phyloP scores from a whole-genome alignment of 2,888 invertebrate species.

The Isotomurus palustris region DNA sequence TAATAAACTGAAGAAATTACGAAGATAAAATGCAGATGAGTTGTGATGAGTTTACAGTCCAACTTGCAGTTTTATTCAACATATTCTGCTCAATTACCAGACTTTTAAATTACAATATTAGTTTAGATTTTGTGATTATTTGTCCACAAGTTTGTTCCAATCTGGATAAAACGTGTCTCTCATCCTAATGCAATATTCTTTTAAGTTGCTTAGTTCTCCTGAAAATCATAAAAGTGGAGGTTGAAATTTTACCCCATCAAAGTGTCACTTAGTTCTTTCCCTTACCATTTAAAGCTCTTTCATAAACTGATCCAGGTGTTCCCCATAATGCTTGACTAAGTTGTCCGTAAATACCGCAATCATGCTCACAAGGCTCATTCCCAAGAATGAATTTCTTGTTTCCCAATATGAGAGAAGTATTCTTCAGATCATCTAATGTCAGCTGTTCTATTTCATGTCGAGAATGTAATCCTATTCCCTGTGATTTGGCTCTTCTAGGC shows the following conservation, averaged over 20 bases:
- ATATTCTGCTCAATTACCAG: no score
- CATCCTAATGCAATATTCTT: conserved; percentile 34
- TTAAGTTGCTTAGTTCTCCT: conserved; percentile 29
- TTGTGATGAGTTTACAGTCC: no score
- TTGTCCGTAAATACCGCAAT: conserved; percentile 41
- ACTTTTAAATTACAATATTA: no score
- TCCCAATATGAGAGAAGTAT: conserved; percentile 33
- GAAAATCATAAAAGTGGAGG: no score
- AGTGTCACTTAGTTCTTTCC: no score
- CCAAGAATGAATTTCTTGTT: conserved; percentile 34
- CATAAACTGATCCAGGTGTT: conserved; percentile 43
- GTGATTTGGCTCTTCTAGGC: no score
- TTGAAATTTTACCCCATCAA: no score
- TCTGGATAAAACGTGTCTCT: conserved; percentile 30
- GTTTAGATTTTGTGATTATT: no score
- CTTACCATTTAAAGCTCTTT: conserved; percentile 27
- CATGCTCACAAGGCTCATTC: conserved; percentile 38
- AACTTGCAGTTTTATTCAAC: no score
- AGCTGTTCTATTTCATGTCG: conserved; percentile 27
- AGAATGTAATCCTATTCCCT: conserved; percentile 38
- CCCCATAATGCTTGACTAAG: conserved; percentile 49
- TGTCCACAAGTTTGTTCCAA: conserved; percentile 27
- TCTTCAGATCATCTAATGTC: conserved; percentile 27
- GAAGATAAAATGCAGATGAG: no score
- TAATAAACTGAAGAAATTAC: no score